These are phyloP conservation scores for Embidobia sp. DNA, from an alignment of 2,888 invertebrate genomes.

Conservation along the genomic window DNA sequence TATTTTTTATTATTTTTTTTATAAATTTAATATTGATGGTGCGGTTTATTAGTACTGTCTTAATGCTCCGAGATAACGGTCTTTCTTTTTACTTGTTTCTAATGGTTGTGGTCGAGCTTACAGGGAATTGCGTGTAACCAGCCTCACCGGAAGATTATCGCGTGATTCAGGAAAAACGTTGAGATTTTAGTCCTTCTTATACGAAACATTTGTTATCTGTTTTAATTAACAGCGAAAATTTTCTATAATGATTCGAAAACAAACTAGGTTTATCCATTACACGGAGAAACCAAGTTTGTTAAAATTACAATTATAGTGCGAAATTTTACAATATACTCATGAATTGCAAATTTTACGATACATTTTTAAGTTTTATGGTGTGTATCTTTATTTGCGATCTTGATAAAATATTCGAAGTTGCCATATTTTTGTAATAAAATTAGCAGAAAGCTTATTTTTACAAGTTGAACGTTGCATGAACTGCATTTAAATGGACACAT, in stretches of 20 bases:
- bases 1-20: slow-evolving; percentile 17
- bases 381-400: too few species aligned
- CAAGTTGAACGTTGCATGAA: too few species aligned
- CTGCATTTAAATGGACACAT: too few species aligned
- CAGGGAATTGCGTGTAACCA: slow-evolving; percentile 62
- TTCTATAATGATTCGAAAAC: background rate
- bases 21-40: slow-evolving; percentile 26
- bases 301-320: too few species aligned
- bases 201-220: slow-evolving; percentile 35
- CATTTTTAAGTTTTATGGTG: too few species aligned
- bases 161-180: slow-evolving; percentile 65
- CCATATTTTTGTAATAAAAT: too few species aligned
- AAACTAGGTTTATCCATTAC: too few species aligned
- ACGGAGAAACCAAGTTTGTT: too few species aligned
- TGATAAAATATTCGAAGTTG: too few species aligned
- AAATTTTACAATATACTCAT: too few species aligned
- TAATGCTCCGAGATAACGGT: slow-evolving; percentile 62
- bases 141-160: slow-evolving; percentile 69
- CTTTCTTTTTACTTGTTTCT: slow-evolving; percentile 65
- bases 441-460: too few species aligned
- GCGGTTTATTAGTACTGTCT: slow-evolving; percentile 50
- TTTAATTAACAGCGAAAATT: slow-evolving; percentile 1
- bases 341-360: too few species aligned
- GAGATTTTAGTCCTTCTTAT: slow-evolving; percentile 48
- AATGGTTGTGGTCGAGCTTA: slow-evolving; percentile 64